A percentile compares a stretch with the other conserved stretches of the same genome.
phyloP scores from a whole-genome alignment of 2,113 vertebrate genomes.

The Daphoenositta chrysoptera region DNA sequence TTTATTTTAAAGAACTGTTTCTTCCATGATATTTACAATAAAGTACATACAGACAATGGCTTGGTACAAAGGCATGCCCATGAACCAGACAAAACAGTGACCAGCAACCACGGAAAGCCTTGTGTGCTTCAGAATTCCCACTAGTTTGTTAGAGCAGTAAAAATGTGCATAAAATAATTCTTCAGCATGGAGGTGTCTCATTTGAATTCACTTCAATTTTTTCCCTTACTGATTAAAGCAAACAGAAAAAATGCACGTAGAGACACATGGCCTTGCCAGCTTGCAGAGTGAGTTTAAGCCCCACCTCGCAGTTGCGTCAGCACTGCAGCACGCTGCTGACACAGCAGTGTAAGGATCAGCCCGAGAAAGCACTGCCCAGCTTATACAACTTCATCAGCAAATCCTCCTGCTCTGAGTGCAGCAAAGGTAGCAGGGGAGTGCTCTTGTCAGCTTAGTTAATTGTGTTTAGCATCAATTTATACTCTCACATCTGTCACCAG shows the following conservation, averaged over 20 bases:
- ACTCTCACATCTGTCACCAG: background rate
- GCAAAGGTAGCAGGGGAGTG: background rate
- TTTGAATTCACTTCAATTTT: background rate
- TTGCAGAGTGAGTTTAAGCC: background rate
- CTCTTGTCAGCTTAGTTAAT: background rate
- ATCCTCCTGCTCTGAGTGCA: background rate
- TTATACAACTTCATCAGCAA: background rate
- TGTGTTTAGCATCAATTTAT: background rate
- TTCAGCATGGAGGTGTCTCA: background rate
- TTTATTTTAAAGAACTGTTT: background rate
- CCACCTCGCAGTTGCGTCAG: background rate
- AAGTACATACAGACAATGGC: background rate
- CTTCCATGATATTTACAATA: background rate
- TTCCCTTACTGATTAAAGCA: background rate
- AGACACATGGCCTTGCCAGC: background rate
- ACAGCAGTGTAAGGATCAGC: background rate
- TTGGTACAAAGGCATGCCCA: background rate
- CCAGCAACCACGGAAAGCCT: background rate
- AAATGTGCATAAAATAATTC: background rate
- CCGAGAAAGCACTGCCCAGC: background rate
- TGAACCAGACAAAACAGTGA: background rate
- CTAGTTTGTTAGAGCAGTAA: background rate
- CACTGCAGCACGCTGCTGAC: background rate
- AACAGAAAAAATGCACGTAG: background rate
- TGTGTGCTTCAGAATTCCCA: background rate